Conservation (phyloP, 30 jellyfish, hydroid and myxozoan species). For the Calvadosia cruxmelitensis region DNA sequence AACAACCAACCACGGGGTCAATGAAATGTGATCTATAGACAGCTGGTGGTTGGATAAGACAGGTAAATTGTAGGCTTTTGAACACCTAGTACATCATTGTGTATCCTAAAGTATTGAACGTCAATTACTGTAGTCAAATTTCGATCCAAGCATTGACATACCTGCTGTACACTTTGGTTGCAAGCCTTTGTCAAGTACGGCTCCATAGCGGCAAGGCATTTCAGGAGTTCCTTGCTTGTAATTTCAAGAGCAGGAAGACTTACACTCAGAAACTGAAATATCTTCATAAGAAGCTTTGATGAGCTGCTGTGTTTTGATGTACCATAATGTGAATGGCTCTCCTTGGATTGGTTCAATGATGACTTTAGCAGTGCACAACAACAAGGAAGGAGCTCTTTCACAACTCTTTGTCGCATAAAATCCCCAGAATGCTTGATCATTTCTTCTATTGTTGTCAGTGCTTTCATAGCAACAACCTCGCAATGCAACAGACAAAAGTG, state of each 20-base stretch:
- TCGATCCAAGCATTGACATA: too few relatives aligned
- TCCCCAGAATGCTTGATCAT: slow-evolving; percentile 72
- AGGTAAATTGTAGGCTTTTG: too few relatives aligned
- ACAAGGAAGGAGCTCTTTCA: slow-evolving; percentile 59
- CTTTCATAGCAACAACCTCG: slow-evolving; percentile 49
- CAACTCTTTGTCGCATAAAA: slow-evolving; percentile 74
- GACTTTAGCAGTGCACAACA: slow-evolving; percentile 13
- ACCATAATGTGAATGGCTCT: slow-evolving; percentile 24
- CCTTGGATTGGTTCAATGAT: slow-evolving; percentile 20
- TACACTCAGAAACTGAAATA: slow-evolving; percentile 30
- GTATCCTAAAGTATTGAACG: too few relatives aligned
- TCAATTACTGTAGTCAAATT: too few relatives aligned
- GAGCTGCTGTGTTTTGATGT: slow-evolving; percentile 19
- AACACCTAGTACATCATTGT: too few relatives aligned
- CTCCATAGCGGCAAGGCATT: slow-evolving; percentile 14
- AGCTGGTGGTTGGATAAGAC: too few relatives aligned
- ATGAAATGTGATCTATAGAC: too few relatives aligned
- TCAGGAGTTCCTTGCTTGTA: slow-evolving; percentile 24
- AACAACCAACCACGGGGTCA: too few relatives aligned
- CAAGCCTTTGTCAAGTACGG: slow-evolving; percentile 10
- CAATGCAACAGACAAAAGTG: neutral
- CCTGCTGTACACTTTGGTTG: neutral
- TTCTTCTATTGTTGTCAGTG: slow-evolving; percentile 37
- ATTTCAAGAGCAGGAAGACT: slow-evolving; percentile 44
- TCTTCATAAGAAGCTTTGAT: slow-evolving; percentile 30